Base-by-base conservation (phyloP, 2,113 vertebrate genomes). In the Plectropomus leopardus region DNA sequence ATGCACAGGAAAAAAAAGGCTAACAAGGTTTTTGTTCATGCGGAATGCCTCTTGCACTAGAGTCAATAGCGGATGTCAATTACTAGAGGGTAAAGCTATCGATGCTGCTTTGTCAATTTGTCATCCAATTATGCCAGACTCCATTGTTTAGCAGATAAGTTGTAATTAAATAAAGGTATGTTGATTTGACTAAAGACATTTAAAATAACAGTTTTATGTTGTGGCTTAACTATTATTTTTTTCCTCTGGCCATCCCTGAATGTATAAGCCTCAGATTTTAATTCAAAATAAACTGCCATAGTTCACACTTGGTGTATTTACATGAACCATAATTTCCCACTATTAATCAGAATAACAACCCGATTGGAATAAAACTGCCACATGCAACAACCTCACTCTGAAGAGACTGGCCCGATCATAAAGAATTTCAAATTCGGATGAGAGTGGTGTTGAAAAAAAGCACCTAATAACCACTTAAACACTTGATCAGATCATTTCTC, bases 1-100 rank as follows among this genome's bases (percentile, higher is more conserved):
- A 76, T 17, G 36, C 26, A n/a, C 13, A 44, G 32, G 2, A 14
- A 47, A 73, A 80, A 72, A 40, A 40, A 72, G 24, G 54, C 58
- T 88, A 87, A 92, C 85, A 65, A 89, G 85, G 74, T 73, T 82
- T 90, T 81, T 85, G 80, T 75, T 82, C 77, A 82, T 68, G 85
- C 76, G 3, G 26, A 83, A 85, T 64, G 84, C 59, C 50, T 89
- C 73, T 50, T 72, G 70, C 65, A 32, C 58, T 1, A 11, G 40
- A 84, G 80, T 87, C 88, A 82, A 87, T 89, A 84, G 67, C 32
- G 58, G 59, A 47, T 68, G 82, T 71, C 61, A 78, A 61, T 71
- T 85, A 82, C 71, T 48, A 40, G 68, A 76, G 67, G 71, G 55
- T 30, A n/a, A 76, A 71, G 40, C 15, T 26, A 82, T 90, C 42